Percentiles rank a stretch among this genome's conserved stretches.
These are phyloP conservation scores for Marisa cornuarietis DNA, from an alignment of 1,140 invertebrate genomes.

Conservation along the genomic window DNA sequence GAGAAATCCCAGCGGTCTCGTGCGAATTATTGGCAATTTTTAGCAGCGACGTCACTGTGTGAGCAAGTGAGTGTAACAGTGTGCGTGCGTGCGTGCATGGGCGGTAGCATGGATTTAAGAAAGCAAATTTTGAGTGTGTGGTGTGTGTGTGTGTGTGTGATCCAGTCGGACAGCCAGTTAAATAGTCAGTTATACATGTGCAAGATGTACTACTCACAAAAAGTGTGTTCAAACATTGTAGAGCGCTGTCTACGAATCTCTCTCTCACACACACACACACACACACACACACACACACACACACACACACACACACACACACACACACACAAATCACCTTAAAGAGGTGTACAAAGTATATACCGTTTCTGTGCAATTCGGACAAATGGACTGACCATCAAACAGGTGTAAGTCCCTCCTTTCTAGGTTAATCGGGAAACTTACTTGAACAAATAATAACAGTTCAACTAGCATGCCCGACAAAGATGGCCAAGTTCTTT, in stretches of 20 bases:
- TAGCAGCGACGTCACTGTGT: not conserved
- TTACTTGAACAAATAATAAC: no score
- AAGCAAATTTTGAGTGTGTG: no score
- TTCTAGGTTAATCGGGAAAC: no score
- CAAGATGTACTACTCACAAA: not conserved
- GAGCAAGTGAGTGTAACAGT: not conserved
- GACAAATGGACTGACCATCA: no score
- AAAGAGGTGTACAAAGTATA: not conserved
- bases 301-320: constrained; percentile 2
- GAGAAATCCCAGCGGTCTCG: not conserved
- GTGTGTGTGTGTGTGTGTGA: constrained; percentile 1
- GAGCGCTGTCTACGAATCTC: not conserved
- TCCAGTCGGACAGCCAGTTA: not conserved
- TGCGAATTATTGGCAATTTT: not conserved
- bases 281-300: not conserved
- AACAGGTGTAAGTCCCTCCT: no score
- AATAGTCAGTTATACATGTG: not conserved
- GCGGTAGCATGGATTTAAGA: not conserved
- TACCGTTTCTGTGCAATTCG: no score
- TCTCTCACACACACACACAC: constrained; percentile 1
- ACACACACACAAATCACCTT: not conserved
- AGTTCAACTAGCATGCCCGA: no score
- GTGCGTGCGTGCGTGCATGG: constrained; percentile 10
- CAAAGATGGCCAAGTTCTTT: no score
- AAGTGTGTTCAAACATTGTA: not conserved